phyloP scores from a whole-genome alignment of 1,140 invertebrate genomes.

The Eupristina koningsbergeri region DNA sequence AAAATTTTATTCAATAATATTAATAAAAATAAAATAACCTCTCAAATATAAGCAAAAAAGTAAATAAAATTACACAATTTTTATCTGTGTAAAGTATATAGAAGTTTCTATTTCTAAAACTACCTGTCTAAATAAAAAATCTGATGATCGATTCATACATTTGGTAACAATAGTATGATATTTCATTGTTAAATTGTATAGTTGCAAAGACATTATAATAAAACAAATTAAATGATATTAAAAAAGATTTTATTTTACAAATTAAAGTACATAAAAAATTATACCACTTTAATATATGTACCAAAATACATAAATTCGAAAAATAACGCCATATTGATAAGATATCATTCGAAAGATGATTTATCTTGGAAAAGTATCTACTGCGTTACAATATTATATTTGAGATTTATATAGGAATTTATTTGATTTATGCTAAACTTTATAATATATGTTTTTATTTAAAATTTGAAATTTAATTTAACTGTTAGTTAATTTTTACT shows the following conservation, averaged over 20 bases:
- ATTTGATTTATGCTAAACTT: no score
- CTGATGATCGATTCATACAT: conserved; percentile 14
- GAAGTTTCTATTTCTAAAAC: neutral
- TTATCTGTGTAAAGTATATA: no score
- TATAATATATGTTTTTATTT: no score
- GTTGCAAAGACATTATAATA: conserved; percentile 15
- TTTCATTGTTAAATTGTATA: neutral
- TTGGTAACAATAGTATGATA: conserved; percentile 1
- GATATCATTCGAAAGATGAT: neutral
- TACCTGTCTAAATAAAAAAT: conserved; percentile 52
- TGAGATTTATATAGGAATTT: no score
- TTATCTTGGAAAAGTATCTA: neutral
- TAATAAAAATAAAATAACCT: conserved; percentile 22
- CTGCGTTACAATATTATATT: no score
- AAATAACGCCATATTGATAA: neutral
- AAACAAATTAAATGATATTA: neutral
- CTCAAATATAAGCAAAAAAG: neutral
- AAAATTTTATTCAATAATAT: conserved; percentile 8
- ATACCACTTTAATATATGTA: neutral
- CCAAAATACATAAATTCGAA: neutral
- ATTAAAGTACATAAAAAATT: neutral
- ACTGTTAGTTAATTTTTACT: no score
- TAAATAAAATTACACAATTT: neutral
- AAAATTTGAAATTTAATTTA: no score
- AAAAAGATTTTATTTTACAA: neutral